Conservation (phyloP, 1,140 invertebrate genomes). For the Cardiocondyla obscurior region DNA sequence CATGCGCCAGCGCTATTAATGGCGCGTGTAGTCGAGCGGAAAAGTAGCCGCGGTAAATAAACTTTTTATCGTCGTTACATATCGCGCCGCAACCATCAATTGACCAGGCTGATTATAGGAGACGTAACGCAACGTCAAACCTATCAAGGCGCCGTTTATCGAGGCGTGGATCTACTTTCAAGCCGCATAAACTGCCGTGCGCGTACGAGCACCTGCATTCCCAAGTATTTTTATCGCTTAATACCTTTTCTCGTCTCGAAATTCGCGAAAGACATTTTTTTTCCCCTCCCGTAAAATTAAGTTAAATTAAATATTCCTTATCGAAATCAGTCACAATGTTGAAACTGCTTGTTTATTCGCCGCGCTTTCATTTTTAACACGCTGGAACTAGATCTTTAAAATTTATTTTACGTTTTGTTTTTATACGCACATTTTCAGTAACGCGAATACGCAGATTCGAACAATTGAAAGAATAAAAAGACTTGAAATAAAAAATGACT, state of each 20-base stretch:
- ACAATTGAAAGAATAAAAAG: background rate
- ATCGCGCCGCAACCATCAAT: slow-evolving; percentile 37
- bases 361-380: too few relatives aligned
- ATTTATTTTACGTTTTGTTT: background rate
- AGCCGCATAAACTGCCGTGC: background rate
- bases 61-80: slow-evolving; percentile 39
- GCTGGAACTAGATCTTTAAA: too few relatives aligned
- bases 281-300: too few relatives aligned
- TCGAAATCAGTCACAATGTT: too few relatives aligned
- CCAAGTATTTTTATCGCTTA: background rate
- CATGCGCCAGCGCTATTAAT: slow-evolving; percentile 39
- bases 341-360: too few relatives aligned
- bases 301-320: too few relatives aligned
- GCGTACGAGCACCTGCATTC: background rate
- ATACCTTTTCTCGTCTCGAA: background rate
- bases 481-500: slow-evolving; percentile 58
- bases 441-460: background rate
- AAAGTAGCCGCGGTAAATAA: slow-evolving; percentile 36
- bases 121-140: background rate
- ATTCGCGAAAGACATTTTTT: too few relatives aligned
- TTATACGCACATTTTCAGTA: background rate
- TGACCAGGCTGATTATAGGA: slow-evolving; percentile 13
- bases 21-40: slow-evolving; percentile 43
- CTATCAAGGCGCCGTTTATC: slow-evolving; percentile 34
- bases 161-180: slow-evolving; percentile 13